Base-by-base conservation (phyloP, 2,113 vertebrate genomes). In the Heterotilapia buettikoferi region DNA sequence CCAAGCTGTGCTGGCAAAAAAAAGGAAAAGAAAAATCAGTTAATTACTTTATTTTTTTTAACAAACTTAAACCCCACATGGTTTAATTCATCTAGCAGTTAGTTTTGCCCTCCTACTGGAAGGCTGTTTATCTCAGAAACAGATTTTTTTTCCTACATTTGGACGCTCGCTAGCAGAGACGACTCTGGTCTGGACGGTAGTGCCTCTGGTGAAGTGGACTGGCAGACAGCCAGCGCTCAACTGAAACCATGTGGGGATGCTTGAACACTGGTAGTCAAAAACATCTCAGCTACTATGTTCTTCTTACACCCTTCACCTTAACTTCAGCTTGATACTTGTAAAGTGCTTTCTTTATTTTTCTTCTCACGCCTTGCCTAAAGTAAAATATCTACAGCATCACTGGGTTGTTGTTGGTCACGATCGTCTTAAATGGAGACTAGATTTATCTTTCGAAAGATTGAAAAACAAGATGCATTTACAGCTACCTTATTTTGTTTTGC, bases 201-300 rank as follows among this genome's bases (percentile, higher is more conserved):
- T 83, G 88, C 85, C 81, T 89, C 90, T 80, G 68, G 90, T 89
- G 82, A 90, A 91, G 61, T 14, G 86, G 81, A 63, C 88, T 94
- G 86, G 92, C 92, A 88, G 63, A 80, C 76, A 36, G 85, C 88
- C 88, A 18, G 21, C 11, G 21, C 78, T 88, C 83, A 92, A 90
- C 89, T 91, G 9, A 79, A 93, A 92, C 86, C 94, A 94, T 92
- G 83, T 94, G 92, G 82, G 45, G 78, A 89, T 56, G 85, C 52
- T 86, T 86, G 80, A 90, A 84, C 57, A 71, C 9, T 86, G 47
- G 68, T 83, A 86, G 88, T 90, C 73, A 54, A 90, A 91, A 90
- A 89, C 86, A 88, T 53, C 52, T 85, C 63, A 3, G 61, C 80
- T 81, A 19, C 80, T 38, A n/a, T 83, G 79, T 80, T 68, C 78